These are phyloP conservation scores for Aphaenogaster floridana DNA, from an alignment of 1,140 invertebrate genomes.

Conservation along the genomic window DNA sequence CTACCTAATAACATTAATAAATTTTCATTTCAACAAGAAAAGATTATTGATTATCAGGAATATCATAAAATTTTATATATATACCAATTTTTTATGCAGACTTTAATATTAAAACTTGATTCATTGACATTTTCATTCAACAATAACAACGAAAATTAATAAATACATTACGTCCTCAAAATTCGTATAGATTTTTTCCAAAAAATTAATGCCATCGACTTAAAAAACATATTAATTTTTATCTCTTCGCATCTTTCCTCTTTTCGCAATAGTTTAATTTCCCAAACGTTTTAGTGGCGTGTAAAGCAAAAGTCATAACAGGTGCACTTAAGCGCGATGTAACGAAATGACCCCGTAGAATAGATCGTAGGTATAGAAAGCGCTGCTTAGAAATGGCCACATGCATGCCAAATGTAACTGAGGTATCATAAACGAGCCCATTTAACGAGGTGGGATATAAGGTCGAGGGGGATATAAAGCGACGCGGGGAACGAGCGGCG, in stretches of 20 bases:
- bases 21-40: neutral
- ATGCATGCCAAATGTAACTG: constrained; percentile 81
- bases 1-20: neutral
- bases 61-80: neutral
- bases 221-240: constrained; percentile 1
- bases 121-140: neutral
- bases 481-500: neutral
- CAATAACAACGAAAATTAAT: neutral
- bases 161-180: neutral
- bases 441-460: constrained; percentile 74
- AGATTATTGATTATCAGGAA: neutral
- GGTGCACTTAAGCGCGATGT: constrained; percentile 38
- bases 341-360: constrained; percentile 63
- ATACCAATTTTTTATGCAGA: neutral
- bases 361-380: constrained; percentile 68
- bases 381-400: constrained; percentile 82
- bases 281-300: constrained; percentile 2
- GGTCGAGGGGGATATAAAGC: constrained; percentile 59
- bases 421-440: constrained; percentile 71
- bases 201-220: neutral
- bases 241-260: neutral
- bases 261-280: neutral
- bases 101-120: neutral
- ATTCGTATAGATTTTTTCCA: neutral
- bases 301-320: constrained; percentile 47